Conservation (phyloP, 1,140 invertebrate genomes). For the Procambarus clarkii region DNA sequence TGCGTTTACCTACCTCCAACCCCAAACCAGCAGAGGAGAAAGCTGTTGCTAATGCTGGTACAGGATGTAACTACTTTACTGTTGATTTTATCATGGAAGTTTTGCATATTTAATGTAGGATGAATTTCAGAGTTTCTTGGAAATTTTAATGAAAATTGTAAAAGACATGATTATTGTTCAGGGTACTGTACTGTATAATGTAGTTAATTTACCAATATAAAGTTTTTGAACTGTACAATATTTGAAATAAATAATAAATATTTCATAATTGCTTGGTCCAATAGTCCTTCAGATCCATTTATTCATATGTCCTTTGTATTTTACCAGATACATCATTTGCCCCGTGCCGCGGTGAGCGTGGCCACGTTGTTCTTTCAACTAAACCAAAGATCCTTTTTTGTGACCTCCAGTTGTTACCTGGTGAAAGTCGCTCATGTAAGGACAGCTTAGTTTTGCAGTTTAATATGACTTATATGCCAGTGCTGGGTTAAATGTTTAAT, state of each 20-base stretch:
- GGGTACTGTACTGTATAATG: too few relatives aligned
- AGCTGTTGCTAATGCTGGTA: conserved; percentile 72
- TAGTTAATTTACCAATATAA: too few relatives aligned
- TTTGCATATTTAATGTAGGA: too few relatives aligned
- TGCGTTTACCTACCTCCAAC: conserved; percentile 76
- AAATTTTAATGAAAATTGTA: too few relatives aligned
- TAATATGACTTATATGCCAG: too few relatives aligned
- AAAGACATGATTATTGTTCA: too few relatives aligned
- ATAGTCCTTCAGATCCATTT: too few relatives aligned
- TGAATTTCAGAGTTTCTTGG: too few relatives aligned
- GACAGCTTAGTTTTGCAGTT: conserved; percentile 69
- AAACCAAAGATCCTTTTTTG: conserved; percentile 98
- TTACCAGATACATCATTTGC: conserved; percentile 85
- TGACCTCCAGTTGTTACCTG: conserved; percentile 90
- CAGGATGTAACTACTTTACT: conserved; percentile 72
- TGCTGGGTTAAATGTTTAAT: too few relatives aligned
- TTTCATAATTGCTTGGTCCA: too few relatives aligned
- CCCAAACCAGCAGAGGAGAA: conserved; percentile 71
- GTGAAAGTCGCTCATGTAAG: conserved; percentile 94
- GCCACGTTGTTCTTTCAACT: conserved; percentile 91
- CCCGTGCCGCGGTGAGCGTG: conserved; percentile 81
- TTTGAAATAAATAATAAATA: too few relatives aligned
- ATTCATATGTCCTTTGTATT: conserved; percentile 42
- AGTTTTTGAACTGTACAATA: too few relatives aligned
- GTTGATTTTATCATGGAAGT: conserved; percentile 25